Evolutionary conservation across 1,140 invertebrate genomes (phyloP).

Genomic region (Drosophila nigrodunni): DNA sequence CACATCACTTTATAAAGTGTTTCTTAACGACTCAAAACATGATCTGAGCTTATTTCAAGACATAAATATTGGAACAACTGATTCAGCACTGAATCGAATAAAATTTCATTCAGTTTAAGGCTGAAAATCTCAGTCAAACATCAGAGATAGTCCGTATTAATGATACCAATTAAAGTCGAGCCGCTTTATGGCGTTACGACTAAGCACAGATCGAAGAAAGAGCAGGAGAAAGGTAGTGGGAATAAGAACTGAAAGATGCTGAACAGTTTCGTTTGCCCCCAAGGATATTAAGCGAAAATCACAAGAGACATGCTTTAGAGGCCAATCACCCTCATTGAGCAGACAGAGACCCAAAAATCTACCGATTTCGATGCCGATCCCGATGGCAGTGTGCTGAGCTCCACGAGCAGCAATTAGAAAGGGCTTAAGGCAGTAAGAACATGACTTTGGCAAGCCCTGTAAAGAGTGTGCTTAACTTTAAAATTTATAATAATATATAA

Average conservation of each 20-base stretch:
- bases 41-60: background rate
- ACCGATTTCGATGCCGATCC: conserved; percentile 3
- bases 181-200: conserved; percentile 45
- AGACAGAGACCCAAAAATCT: conserved; percentile 15
- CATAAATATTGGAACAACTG: background rate
- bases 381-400: conserved; percentile 19
- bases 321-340: conserved; percentile 60
- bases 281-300: conserved; percentile 68
- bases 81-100: background rate
- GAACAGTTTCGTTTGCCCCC: conserved; percentile 58
- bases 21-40: background rate
- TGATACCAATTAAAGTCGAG: conserved; percentile 62
- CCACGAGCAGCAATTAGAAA: background rate
- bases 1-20: conserved; percentile 2
- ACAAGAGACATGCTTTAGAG: conserved; percentile 52
- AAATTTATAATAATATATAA: no score
- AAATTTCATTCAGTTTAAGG: background rate
- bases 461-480: no score
- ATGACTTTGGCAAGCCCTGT: no score
- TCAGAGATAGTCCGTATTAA: conserved; percentile 43
- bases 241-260: background rate
- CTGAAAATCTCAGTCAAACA: background rate
- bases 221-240: no score
- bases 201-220: conserved; percentile 32
- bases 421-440: background rate